phyloP scores from a whole-genome alignment of 2,113 vertebrate genomes.

The Perca flavescens region DNA sequence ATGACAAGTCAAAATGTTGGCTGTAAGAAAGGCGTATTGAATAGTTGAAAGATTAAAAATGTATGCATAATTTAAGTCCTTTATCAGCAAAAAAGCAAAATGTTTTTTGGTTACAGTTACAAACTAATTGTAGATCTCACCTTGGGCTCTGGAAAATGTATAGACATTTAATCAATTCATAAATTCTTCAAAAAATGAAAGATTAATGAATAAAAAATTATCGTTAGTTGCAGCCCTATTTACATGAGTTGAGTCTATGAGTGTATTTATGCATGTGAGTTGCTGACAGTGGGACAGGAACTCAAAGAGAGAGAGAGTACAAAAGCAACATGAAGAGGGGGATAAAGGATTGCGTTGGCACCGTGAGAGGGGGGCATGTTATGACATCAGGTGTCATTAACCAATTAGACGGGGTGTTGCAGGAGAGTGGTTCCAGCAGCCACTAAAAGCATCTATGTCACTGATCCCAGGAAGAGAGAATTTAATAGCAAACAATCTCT shows the following conservation, averaged over 20 bases:
- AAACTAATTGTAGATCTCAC: background rate
- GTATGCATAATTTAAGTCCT: background rate
- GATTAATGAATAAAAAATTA: background rate
- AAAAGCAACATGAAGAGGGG: slow-evolving; percentile 30
- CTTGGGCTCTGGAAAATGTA: background rate
- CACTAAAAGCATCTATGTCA: slow-evolving; percentile 77
- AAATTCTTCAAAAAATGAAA: background rate
- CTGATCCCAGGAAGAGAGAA: slow-evolving; percentile 79
- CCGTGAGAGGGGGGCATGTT: slow-evolving; percentile 48
- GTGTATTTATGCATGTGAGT: background rate
- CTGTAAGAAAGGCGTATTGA: background rate
- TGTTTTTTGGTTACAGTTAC: background rate
- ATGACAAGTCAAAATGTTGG: background rate
- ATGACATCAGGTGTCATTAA: slow-evolving; percentile 78
- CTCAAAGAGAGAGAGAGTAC: slow-evolving; percentile 5
- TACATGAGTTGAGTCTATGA: too few species aligned
- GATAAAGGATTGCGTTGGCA: slow-evolving; percentile 46
- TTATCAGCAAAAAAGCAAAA: background rate
- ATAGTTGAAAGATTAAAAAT: background rate
- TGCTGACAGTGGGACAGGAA: background rate
- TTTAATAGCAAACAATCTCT: slow-evolving; percentile 76
- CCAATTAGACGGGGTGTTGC: slow-evolving; percentile 78
- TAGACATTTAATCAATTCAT: background rate
- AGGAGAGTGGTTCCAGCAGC: slow-evolving; percentile 73
- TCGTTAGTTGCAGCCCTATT: background rate